Conservation (phyloP, 2,888 invertebrate species). For the Parascotia fuliginaria region DNA sequence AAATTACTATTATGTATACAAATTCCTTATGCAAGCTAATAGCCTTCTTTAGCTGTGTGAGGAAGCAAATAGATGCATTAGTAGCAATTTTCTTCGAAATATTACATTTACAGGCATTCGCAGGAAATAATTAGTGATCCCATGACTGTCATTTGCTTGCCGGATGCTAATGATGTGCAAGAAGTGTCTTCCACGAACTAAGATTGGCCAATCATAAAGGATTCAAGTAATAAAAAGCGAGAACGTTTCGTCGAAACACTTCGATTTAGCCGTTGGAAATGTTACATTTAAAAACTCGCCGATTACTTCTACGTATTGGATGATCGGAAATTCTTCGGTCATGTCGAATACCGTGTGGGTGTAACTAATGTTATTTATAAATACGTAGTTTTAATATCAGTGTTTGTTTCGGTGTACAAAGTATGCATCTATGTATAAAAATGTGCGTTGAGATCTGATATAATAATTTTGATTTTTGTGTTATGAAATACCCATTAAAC, state of each 20-base stretch:
- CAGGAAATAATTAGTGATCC: constrained; percentile 5
- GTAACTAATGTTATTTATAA: too few species aligned
- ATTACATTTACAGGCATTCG: constrained; percentile 16
- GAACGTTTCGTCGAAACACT: constrained; percentile 35
- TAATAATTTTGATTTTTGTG: too few species aligned
- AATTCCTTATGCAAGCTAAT: neutral
- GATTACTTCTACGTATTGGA: constrained; percentile 26
- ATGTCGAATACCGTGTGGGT: neutral
- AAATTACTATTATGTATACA: too few species aligned
- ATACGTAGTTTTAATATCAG: too few species aligned
- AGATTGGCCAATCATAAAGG: constrained; percentile 34
- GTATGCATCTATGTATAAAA: too few species aligned
- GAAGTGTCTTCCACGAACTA: constrained; percentile 30
- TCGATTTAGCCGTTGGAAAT: constrained; percentile 22
- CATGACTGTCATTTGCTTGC: constrained; percentile 11
- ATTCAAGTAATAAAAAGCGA: constrained; percentile 26
- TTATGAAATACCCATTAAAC: too few species aligned
- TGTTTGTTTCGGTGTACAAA: too few species aligned
- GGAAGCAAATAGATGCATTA: neutral
- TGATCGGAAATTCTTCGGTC: constrained; percentile 10
- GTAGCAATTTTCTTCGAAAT: constrained; percentile 6
- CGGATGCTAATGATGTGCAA: constrained; percentile 21
- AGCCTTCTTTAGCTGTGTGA: neutral
- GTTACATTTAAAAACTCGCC: constrained; percentile 22
- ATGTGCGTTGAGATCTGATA: too few species aligned